These are phyloP conservation scores for Pogonophryne albipinna DNA, from an alignment of 2,797 vertebrate species.

Conservation along the genomic window DNA sequence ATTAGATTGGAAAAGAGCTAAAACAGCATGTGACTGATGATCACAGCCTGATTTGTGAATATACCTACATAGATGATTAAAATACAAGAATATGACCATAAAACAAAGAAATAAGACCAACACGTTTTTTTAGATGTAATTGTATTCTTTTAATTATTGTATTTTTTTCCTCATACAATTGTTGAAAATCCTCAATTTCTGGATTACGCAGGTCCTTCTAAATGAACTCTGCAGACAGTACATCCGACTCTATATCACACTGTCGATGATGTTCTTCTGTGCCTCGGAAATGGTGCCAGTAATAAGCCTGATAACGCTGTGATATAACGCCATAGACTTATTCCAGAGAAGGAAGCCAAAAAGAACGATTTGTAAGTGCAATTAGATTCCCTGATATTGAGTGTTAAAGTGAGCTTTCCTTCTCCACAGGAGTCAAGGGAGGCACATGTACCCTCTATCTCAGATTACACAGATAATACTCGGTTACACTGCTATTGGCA, in stretches of 20 bases:
- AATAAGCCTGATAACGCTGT: constrained; percentile 37
- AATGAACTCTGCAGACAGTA: background rate
- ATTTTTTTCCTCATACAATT: background rate
- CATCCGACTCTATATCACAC: constrained; percentile 22
- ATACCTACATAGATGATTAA: background rate
- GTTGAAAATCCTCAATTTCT: background rate
- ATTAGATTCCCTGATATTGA: constrained; percentile 65
- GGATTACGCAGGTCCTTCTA: background rate
- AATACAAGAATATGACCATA: background rate
- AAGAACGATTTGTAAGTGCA: constrained; percentile 52
- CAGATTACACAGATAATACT: constrained; percentile 68
- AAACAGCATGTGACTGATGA: constrained; percentile 13
- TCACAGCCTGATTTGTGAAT: constrained; percentile 14
- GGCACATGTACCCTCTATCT: constrained; percentile 47
- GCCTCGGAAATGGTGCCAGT: constrained; percentile 13
- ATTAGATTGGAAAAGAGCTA: background rate
- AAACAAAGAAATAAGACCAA: background rate
- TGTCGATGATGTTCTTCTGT: constrained; percentile 2
- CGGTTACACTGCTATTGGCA: constrained; percentile 50
- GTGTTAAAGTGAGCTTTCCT: constrained; percentile 55
- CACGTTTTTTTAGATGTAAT: background rate
- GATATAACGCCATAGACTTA: constrained; percentile 39
- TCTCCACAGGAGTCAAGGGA: constrained; percentile 59
- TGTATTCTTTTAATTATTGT: background rate
- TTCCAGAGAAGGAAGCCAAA: constrained; percentile 40